Conservation (phyloP, 2,888 invertebrate species). For the Acrobasis consociella region DNA sequence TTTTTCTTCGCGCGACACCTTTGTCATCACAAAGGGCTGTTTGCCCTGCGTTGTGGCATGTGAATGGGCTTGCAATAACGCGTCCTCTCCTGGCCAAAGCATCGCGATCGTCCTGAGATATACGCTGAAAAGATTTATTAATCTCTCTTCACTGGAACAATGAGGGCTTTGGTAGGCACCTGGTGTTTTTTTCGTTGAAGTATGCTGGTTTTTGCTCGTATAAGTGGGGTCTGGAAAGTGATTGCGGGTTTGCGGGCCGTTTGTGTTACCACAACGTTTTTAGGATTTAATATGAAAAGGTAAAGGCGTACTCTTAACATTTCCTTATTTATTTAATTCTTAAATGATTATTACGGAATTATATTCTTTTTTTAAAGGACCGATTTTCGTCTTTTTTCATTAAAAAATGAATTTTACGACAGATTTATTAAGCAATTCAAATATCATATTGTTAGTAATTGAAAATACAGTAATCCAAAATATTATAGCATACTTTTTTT, state of each 20-base stretch:
- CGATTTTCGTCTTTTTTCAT: no score
- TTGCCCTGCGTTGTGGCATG: conserved; percentile 79
- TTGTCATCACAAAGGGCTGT: conserved; percentile 81
- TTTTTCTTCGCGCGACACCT: conserved; percentile 82
- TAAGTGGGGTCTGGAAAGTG: conserved; percentile 58
- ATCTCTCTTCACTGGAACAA: conserved; percentile 79
- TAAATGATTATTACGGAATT: no score
- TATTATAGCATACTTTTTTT: no score
- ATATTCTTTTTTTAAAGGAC: no score
- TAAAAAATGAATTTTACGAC: no score
- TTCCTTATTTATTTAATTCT: not conserved
- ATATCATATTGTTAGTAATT: no score
- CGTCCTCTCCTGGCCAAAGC: conserved; percentile 73
- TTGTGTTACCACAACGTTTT: conserved; percentile 26
- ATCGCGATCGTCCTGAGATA: conserved; percentile 79
- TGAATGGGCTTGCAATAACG: conserved; percentile 81
- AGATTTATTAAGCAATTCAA: no score
- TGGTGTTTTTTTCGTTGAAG: conserved; percentile 75
- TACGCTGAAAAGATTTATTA: conserved; percentile 80
- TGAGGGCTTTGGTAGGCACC: conserved; percentile 77
- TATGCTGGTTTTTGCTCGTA: conserved; percentile 68
- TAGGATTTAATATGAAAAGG: conserved; percentile 18
- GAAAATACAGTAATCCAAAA: no score
- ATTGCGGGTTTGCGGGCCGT: conserved; percentile 50
- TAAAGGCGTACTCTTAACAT: not conserved